phyloP scores from a whole-genome alignment of 2,797 vertebrate genomes.

The Takifugu rubripes region DNA sequence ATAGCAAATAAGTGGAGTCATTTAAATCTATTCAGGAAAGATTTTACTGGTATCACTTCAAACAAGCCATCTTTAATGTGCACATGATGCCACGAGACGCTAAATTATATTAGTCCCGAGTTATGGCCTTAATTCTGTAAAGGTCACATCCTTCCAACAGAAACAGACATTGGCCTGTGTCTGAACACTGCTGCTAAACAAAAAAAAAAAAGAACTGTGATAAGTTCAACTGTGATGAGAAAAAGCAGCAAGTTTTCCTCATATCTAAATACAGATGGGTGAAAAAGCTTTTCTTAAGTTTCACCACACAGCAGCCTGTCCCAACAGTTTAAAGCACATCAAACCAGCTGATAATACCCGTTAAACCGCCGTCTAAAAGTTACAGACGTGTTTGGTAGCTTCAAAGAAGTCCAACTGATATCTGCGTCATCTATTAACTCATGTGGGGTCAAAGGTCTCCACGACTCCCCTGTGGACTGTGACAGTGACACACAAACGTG shows the following conservation, averaged over 20 bases:
- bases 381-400: background rate
- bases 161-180: too few relatives aligned
- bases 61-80: background rate
- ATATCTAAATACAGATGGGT: slow-evolving; percentile 10
- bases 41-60: too few relatives aligned
- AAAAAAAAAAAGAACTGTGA: too few relatives aligned
- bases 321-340: background rate
- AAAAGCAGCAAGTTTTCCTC: slow-evolving; percentile 7
- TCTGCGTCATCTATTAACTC: slow-evolving; percentile 60
- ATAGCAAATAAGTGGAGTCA: too few relatives aligned
- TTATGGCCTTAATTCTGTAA: background rate
- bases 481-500: slow-evolving; percentile 45
- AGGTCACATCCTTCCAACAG: slow-evolving; percentile 1
- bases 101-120: background rate
- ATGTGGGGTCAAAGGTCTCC: slow-evolving; percentile 46
- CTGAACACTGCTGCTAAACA: background rate
- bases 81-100: background rate
- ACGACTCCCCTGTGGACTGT: slow-evolving; percentile 1
- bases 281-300: background rate
- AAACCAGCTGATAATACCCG: background rate
- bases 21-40: too few relatives aligned
- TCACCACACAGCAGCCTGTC: background rate
- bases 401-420: background rate
- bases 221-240: background rate
- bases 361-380: background rate